These are phyloP conservation scores for Anguilla obscura DNA, from an alignment of 2,797 vertebrate species.

Conservation along the genomic window DNA sequence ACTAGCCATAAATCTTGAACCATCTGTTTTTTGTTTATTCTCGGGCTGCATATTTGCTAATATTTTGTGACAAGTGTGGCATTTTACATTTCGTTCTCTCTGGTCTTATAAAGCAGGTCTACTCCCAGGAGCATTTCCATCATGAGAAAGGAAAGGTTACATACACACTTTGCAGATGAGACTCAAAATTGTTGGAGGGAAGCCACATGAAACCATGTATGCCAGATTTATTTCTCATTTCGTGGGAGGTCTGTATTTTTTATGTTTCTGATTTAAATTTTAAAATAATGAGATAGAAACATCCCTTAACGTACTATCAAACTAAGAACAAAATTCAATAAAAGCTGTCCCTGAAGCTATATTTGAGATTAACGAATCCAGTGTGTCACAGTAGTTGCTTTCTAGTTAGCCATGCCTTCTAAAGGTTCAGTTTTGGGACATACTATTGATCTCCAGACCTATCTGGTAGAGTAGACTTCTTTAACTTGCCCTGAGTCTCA, in stretches of 20 bases:
- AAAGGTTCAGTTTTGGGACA: not conserved
- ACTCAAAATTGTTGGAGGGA: conserved; percentile 41
- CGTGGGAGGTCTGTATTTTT: conserved; percentile 60
- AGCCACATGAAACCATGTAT: conserved; percentile 66
- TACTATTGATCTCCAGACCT: not conserved
- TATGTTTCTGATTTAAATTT: conserved; percentile 65
- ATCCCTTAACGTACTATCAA: not conserved
- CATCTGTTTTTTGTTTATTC: conserved; percentile 25
- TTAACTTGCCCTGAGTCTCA: not conserved
- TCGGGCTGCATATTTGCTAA: conserved; percentile 14
- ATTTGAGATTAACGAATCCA: not conserved
- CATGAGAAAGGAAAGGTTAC: conserved; percentile 52
- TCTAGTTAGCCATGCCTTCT: not conserved
- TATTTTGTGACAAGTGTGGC: conserved; percentile 23
- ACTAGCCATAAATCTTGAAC: conserved; percentile 8
- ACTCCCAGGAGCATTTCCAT: conserved; percentile 32
- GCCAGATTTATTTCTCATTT: conserved; percentile 49
- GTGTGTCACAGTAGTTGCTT: not conserved
- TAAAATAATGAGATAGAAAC: not conserved
- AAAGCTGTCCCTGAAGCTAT: not conserved
- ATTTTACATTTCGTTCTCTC: conserved; percentile 6
- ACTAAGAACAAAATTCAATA: conserved; percentile 45
- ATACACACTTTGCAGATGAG: conserved; percentile 49
- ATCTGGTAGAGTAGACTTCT: not conserved
- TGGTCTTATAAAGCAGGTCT: conserved; percentile 39